These are phyloP conservation scores for Amitus sp. DNA, from an alignment of 2,888 invertebrate species.

Conservation along the genomic window DNA sequence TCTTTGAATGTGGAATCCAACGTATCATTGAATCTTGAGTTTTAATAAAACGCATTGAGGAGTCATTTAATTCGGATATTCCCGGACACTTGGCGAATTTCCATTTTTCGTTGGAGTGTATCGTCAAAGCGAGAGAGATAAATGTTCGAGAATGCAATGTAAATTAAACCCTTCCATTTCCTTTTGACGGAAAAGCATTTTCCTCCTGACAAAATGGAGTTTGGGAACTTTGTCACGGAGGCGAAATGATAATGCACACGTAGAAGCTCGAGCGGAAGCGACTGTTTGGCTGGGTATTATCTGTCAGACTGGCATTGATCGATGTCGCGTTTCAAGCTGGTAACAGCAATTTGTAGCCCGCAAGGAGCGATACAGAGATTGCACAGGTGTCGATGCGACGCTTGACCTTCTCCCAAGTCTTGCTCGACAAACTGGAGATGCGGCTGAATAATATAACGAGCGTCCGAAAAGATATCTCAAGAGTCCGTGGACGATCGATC, in stretches of 20 bases:
- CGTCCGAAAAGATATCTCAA: slow-evolving; percentile 49
- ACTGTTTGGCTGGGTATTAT: slow-evolving; percentile 26
- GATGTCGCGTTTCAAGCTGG: slow-evolving; percentile 11
- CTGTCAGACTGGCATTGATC: slow-evolving; percentile 26
- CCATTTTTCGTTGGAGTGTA: neutral
- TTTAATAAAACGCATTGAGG: too few relatives aligned
- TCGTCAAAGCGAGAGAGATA: neutral
- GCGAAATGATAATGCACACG: slow-evolving; percentile 13
- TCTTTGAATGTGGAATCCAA: too few relatives aligned
- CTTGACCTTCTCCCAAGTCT: slow-evolving; percentile 34
- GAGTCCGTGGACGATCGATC: slow-evolving; percentile 51
- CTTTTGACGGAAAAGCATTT: neutral
- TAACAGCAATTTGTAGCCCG: slow-evolving; percentile 11
- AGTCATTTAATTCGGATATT: too few relatives aligned
- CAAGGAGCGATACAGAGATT: slow-evolving; percentile 15
- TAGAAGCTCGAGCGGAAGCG: neutral
- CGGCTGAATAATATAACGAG: slow-evolving; percentile 51
- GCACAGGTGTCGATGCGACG: slow-evolving; percentile 19
- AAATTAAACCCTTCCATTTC: neutral
- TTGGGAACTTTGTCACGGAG: slow-evolving; percentile 20
- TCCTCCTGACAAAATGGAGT: slow-evolving; percentile 1
- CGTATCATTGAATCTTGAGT: too few relatives aligned
- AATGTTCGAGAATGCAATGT: neutral
- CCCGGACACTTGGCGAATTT: too few relatives aligned
- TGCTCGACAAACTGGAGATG: too few relatives aligned